A percentile compares a stretch with the other conserved stretches of the same genome.
phyloP scores from a whole-genome alignment of 2,888 invertebrate genomes.

The Orthosia gracilis region DNA sequence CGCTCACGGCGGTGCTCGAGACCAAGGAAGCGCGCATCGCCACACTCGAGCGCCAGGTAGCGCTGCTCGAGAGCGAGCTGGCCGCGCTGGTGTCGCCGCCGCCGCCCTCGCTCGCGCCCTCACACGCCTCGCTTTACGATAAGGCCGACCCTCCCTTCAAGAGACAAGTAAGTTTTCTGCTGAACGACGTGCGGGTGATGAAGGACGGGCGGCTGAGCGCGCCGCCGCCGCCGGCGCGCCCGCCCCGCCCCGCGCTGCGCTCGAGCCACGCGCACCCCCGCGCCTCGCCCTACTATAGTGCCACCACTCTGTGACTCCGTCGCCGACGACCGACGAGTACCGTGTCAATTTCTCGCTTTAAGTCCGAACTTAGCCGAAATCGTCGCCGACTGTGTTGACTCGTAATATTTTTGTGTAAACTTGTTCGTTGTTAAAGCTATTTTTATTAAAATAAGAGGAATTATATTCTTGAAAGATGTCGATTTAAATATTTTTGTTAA shows the following conservation, averaged over 20 bases:
- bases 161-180: slow-evolving; percentile 96
- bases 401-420: slow-evolving; percentile 89
- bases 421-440: slow-evolving; percentile 90
- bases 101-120: slow-evolving; percentile 89
- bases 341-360: slow-evolving; percentile 90
- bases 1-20: slow-evolving; percentile 95
- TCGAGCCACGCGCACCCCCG: slow-evolving; percentile 73
- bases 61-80: slow-evolving; percentile 95
- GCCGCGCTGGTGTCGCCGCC: slow-evolving; percentile 88
- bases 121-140: slow-evolving; percentile 92
- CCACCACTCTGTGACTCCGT: slow-evolving; percentile 85
- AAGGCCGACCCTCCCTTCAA: slow-evolving; percentile 93
- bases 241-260: slow-evolving; percentile 75
- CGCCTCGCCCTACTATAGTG: slow-evolving; percentile 81
- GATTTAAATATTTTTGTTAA: slow-evolving; percentile 89
- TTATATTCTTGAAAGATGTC: slow-evolving; percentile 89
- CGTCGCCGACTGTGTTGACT: slow-evolving; percentile 86
- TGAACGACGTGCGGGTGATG: slow-evolving; percentile 95
- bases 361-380: slow-evolving; percentile 86
- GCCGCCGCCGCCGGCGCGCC: slow-evolving; percentile 79
- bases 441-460: slow-evolving; percentile 88
- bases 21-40: slow-evolving; percentile 97
- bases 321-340: slow-evolving; percentile 74
- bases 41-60: slow-evolving; percentile 96
- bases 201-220: slow-evolving; percentile 92